Evolutionary conservation across 53 echinoderm and acorn worm species (phyloP), one percentile per base, ranked within the genome.

Genomic region (Hippasteria phrygiana): DNA sequence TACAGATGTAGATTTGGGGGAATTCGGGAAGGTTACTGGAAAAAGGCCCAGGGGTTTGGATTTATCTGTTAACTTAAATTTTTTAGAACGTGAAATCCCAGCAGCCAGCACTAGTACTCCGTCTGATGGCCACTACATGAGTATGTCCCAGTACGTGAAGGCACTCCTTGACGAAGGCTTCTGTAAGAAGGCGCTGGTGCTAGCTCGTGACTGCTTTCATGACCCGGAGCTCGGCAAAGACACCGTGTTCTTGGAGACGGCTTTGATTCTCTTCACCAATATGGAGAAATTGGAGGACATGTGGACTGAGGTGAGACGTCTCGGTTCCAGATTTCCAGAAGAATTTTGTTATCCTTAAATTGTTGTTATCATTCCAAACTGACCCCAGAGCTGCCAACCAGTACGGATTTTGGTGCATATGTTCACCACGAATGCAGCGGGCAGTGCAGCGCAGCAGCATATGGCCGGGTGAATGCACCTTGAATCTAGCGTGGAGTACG

Each of bases 211-310:
- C n/a, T 91, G 72, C 73, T 87, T 43, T 6, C 65, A 65, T 45
- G 79, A 91, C 41, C 66, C 67, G 18, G 92, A 73, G 59, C 87
- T 91, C 17, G 75, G 80, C 34, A 73, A 80, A 55, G 88, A 91
- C 64, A 39, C 88, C 10, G 62, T 91, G 38, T 91, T 78, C 46
- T 48, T 91, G 54, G 92, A 91, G 80, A 91, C 92, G 2, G 43
- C 78, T 48, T 43, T 91, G 10, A 38, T 88, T 9, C 72, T 91
- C 1, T 72, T 71, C 47, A 80, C 77, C 22, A 87, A 91, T 42
- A 62, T 75, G 78, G 88, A 67, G 29, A 88, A 88, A 62, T 35
- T 77, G 46, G 88, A 78, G 43, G 71, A 71, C 12, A 88, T 91
- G 78, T 91, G 88, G 78, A 91, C 39, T 59, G 88, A 91, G 80